Evolutionary conservation across 2,797 vertebrate genomes (phyloP).

Genomic region (Cirrhinus molitorella): DNA sequence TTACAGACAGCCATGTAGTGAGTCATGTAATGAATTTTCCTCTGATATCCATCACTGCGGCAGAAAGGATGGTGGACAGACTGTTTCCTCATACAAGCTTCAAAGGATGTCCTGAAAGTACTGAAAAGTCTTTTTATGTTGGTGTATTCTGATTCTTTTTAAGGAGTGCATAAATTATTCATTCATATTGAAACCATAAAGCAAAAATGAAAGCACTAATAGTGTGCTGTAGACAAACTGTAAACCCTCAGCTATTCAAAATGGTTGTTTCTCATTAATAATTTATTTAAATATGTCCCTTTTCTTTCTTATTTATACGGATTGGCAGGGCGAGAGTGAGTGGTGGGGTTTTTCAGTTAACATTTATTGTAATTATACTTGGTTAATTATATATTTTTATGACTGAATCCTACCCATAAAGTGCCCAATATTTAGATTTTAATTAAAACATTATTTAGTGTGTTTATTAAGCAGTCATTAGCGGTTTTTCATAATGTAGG

Average conservation of each 20-base stretch:
- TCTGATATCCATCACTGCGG: conserved; percentile 34
- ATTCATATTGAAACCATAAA: neutral
- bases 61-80: conserved; percentile 10
- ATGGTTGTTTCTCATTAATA: neutral
- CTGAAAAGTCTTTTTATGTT: neutral
- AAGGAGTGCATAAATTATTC: neutral
- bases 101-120: neutral
- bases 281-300: neutral
- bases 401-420: neutral
- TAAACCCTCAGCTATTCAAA: neutral
- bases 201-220: neutral
- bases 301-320: neutral
- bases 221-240: neutral
- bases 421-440: neutral
- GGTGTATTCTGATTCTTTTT: neutral
- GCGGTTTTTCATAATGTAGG: neutral
- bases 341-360: neutral
- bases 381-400: neutral
- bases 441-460: neutral
- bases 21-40: conserved; percentile 27
- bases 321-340: neutral
- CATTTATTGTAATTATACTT: neutral
- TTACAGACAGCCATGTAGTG: neutral
- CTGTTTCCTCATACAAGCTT: neutral
- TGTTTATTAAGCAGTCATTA: neutral